Conservation (phyloP, 2,797 vertebrate species). For the Halcyon smyrnensis region DNA sequence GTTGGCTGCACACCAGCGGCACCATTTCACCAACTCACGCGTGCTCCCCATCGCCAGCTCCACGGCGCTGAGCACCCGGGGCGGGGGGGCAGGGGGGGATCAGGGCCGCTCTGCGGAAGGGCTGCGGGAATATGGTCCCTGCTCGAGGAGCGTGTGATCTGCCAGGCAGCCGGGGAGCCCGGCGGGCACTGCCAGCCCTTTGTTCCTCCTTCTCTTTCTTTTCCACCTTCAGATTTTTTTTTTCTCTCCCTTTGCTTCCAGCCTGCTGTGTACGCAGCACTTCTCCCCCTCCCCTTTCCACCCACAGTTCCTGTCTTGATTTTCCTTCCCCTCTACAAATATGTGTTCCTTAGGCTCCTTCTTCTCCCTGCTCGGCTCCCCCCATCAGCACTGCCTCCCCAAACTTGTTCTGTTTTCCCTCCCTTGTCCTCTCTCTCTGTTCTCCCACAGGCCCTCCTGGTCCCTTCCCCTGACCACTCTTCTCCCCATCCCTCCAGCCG, state of each 20-base stretch:
- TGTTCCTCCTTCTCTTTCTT: constrained; percentile 62
- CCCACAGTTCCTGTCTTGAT: constrained; percentile 48
- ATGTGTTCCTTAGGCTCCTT: background rate
- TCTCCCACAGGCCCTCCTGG: background rate
- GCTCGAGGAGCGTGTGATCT: background rate
- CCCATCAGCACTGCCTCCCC: background rate
- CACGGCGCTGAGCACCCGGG: background rate
- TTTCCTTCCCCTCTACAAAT: constrained; percentile 33
- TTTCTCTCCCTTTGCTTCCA: background rate
- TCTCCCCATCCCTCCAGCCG: background rate
- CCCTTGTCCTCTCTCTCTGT: background rate
- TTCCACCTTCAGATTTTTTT: constrained; percentile 37
- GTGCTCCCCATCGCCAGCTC: background rate
- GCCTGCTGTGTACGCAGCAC: background rate
- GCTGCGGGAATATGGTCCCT: constrained; percentile 9
- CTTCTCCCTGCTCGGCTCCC: background rate
- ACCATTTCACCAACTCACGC: background rate
- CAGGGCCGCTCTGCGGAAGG: background rate
- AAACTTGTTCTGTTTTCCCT: background rate
- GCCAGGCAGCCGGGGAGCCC: constrained; percentile 30
- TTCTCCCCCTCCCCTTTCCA: background rate
- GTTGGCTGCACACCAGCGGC: constrained; percentile 13
- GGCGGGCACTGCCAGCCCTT: constrained; percentile 30
- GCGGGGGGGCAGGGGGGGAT: background rate
- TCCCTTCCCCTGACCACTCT: background rate